Evolutionary conservation across 1,140 invertebrate species (phyloP).

Genomic region (Meloidogyne exigua): DNA sequence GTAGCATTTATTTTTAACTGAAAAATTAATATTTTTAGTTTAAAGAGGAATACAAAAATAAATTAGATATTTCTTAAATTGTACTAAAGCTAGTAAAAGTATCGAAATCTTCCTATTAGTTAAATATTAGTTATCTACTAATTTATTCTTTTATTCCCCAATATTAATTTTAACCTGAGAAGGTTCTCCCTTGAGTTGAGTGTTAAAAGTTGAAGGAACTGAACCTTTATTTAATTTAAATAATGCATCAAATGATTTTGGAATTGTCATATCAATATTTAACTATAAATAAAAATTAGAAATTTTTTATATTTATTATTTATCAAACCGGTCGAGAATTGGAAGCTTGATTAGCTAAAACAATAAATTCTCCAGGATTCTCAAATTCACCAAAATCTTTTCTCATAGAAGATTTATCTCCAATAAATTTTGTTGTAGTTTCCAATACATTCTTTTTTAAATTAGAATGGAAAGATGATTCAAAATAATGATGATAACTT

Average conservation of each 20-base stretch:
- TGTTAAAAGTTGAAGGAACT: neutral
- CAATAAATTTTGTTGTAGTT: neutral
- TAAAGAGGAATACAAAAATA: too few relatives aligned
- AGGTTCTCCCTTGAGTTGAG: neutral
- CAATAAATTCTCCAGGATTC: constrained; percentile 12
- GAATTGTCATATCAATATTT: constrained; percentile 9
- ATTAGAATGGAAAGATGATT: constrained; percentile 29
- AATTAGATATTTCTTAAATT: too few relatives aligned
- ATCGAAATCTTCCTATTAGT: too few relatives aligned
- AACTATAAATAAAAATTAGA: neutral
- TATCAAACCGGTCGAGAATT: neutral
- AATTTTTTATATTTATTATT: neutral
- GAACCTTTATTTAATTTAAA: constrained; percentile 8
- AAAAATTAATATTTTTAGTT: too few relatives aligned
- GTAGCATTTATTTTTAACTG: constrained; percentile 22
- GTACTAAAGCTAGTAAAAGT: too few relatives aligned
- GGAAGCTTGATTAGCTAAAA: constrained; percentile 6
- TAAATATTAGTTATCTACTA: too few relatives aligned
- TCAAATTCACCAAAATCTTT: constrained; percentile 17
- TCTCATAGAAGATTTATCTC: neutral
- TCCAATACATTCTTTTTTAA: constrained; percentile 14
- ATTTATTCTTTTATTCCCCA: too few relatives aligned
- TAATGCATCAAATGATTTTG: constrained; percentile 16
- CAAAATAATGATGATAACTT: constrained; percentile 35
- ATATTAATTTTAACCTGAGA: neutral